A percentile compares a stretch with the other conserved stretches of the same genome.
phyloP scores from a whole-genome alignment of 2,113 vertebrate genomes.

The Carassius carassius region DNA sequence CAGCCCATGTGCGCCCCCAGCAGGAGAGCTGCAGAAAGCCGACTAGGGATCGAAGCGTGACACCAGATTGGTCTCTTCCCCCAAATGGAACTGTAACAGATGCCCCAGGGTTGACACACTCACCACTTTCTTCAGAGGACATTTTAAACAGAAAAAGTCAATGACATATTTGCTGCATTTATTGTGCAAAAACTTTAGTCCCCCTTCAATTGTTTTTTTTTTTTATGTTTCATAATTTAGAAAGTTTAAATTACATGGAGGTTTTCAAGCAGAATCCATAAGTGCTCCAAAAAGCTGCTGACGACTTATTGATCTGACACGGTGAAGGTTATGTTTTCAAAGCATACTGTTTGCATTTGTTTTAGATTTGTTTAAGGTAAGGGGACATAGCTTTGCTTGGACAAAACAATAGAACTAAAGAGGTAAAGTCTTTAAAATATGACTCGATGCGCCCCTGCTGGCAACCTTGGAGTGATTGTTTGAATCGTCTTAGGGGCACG shows the following conservation, averaged over 20 bases:
- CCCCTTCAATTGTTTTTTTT: slow-evolving; percentile 60
- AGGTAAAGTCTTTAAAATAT: slow-evolving; percentile 62
- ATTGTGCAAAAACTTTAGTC: slow-evolving; percentile 70
- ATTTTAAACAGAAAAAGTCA: slow-evolving; percentile 73
- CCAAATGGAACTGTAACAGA: slow-evolving; percentile 79
- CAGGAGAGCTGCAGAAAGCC: slow-evolving; percentile 89
- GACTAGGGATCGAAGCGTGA: slow-evolving; percentile 69
- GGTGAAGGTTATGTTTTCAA: slow-evolving; percentile 63
- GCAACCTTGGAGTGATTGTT: slow-evolving; percentile 63
- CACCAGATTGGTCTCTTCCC: slow-evolving; percentile 64
- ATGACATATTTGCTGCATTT: slow-evolving; percentile 74
- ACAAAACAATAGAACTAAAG: slow-evolving; percentile 63
- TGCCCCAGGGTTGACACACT: slow-evolving; percentile 72
- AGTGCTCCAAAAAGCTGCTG: slow-evolving; percentile 67
- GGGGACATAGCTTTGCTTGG: slow-evolving; percentile 66
- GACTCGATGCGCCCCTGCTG: slow-evolving; percentile 58
- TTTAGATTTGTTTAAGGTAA: slow-evolving; percentile 67
- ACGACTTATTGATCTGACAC: slow-evolving; percentile 66
- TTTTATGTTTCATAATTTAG: slow-evolving; percentile 59
- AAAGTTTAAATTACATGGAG: slow-evolving; percentile 65
- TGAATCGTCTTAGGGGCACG: slow-evolving; percentile 50
- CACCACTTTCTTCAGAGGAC: slow-evolving; percentile 79
- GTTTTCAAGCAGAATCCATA: slow-evolving; percentile 63
- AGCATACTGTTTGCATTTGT: slow-evolving; percentile 70
- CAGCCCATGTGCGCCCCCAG: slow-evolving; percentile 80